Percentiles rank a stretch among this genome's conserved stretches.
phyloP scores from a whole-genome alignment of 2,113 vertebrate genomes.

The Corythoichthys haematopterus region DNA sequence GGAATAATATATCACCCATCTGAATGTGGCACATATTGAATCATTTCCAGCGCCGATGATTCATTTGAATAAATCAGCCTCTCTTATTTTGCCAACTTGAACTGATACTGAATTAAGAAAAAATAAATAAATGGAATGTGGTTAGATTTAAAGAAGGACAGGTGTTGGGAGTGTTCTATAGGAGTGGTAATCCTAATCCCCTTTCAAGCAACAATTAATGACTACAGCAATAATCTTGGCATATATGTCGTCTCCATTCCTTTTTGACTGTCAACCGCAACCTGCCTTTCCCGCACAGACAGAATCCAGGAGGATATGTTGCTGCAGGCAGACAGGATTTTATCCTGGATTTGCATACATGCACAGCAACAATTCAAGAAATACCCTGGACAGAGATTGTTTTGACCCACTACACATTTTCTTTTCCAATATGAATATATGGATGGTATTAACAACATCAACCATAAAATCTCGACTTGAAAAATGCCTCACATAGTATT shows the following conservation, averaged over 20 bases:
- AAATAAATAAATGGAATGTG: conserved; percentile 43
- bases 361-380: conserved; percentile 52
- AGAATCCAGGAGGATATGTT: conserved; percentile 54
- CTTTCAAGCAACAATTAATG: conserved; percentile 68
- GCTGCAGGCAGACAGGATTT: conserved; percentile 67
- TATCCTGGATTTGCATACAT: conserved; percentile 69
- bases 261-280: conserved; percentile 58
- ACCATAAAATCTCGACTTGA: conserved; percentile 17
- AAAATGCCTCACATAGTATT: conserved; percentile 27
- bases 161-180: conserved; percentile 57
- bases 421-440: conserved; percentile 27
- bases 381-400: conserved; percentile 15
- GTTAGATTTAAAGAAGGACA: conserved; percentile 54
- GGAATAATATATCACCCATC: conserved; percentile 70
- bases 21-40: conserved; percentile 69
- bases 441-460: conserved; percentile 21
- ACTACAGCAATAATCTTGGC: conserved; percentile 65
- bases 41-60: conserved; percentile 64
- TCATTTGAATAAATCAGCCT: conserved; percentile 67
- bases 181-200: conserved; percentile 60
- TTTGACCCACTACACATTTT: conserved; percentile 48
- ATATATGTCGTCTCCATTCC: conserved; percentile 57
- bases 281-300: conserved; percentile 49
- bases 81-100: conserved; percentile 66
- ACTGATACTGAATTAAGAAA: conserved; percentile 57